phyloP scores from a whole-genome alignment of 2,888 invertebrate species.

The Lepas anatifera region DNA sequence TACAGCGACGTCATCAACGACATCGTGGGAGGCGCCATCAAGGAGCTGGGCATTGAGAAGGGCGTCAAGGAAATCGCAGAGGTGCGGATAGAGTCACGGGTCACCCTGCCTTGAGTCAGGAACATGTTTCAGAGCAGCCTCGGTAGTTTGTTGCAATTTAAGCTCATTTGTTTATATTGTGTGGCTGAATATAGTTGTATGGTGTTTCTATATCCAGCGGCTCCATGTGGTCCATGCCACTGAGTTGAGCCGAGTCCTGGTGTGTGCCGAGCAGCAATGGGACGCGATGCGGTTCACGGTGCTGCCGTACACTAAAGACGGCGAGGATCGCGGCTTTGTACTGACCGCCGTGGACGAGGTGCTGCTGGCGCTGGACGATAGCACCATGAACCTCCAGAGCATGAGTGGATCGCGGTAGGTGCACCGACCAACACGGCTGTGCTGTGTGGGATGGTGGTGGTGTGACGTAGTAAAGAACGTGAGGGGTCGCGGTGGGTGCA shows the following conservation, averaged over 20 bases:
- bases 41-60: constrained; percentile 80
- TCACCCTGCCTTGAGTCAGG: no score
- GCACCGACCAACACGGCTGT: no score
- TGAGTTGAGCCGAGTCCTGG: no score
- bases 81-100: constrained; percentile 30
- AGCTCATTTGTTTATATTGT: no score
- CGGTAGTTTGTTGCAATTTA: no score
- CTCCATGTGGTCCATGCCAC: no score
- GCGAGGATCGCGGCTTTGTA: constrained; percentile 64
- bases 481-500: no score
- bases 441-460: no score
- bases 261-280: constrained; percentile 31
- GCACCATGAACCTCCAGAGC: constrained; percentile 77
- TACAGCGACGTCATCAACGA: constrained; percentile 67
- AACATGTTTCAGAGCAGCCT: no score
- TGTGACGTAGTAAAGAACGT: no score
- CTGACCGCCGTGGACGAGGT: constrained; percentile 76
- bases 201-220: no score
- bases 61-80: constrained; percentile 72
- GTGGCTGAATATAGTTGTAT: no score
- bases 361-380: constrained; percentile 67
- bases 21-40: constrained; percentile 77
- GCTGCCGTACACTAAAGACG: constrained; percentile 40
- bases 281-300: constrained; percentile 36
- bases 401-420: constrained; percentile 63